Percentiles rank a stretch among this genome's conserved stretches.
Conservation (phyloP, 64 coral and sea anemone genomes). For the Montipora sp. region DNA sequence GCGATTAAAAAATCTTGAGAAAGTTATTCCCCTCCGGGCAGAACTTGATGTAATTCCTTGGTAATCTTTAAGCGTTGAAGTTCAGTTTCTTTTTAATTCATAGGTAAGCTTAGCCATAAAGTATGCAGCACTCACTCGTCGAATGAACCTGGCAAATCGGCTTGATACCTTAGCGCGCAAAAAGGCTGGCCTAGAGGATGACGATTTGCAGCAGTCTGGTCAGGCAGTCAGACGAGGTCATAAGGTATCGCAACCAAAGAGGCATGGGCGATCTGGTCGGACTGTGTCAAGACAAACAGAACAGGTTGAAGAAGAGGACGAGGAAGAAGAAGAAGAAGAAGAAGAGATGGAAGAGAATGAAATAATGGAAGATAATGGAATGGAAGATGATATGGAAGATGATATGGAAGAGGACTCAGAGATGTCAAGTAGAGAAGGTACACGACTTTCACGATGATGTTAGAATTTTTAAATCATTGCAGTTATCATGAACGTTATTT, state of each 20-base stretch:
- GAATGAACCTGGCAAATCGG: constrained; percentile 92
- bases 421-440: constrained; percentile 46
- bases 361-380: background rate
- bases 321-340: constrained; percentile 32
- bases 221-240: background rate
- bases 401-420: constrained; percentile 53
- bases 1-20: too few species aligned
- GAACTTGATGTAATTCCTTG: too few species aligned
- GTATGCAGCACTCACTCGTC: constrained; percentile 86
- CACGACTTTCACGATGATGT: background rate
- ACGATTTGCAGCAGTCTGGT: constrained; percentile 53
- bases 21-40: too few species aligned
- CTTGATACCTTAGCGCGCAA: constrained; percentile 73
- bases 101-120: constrained; percentile 97
- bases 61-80: background rate
- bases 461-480: too few species aligned
- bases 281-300: constrained; percentile 7
- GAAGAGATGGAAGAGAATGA: constrained; percentile 62
- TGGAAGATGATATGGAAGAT: constrained; percentile 65
- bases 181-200: constrained; percentile 82
- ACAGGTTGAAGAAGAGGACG: constrained; percentile 46
- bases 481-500: too few species aligned
- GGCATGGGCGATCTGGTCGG: background rate
- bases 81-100: background rate
- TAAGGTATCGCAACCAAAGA: background rate